Evolutionary conservation across 2,888 invertebrate species (phyloP).

Genomic region (Athalia rosae): DNA sequence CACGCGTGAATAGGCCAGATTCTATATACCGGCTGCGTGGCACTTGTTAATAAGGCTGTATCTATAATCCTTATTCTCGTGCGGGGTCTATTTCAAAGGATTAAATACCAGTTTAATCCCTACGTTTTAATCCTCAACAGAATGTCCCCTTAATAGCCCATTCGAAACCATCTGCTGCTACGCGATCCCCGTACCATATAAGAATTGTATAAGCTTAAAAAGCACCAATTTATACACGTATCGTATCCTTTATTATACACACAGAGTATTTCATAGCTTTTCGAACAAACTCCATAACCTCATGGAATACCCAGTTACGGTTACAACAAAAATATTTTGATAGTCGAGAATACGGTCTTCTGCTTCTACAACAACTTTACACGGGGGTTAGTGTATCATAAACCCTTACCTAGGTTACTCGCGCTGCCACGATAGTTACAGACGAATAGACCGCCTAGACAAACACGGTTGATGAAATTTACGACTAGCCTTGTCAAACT

Average conservation of each 20-base stretch:
- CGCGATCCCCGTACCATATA: background rate
- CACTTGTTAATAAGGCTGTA: slow-evolving; percentile 58
- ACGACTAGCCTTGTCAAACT: slow-evolving; percentile 40
- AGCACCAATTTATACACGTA: slow-evolving; percentile 42
- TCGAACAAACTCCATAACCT: slow-evolving; percentile 21
- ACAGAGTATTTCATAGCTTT: slow-evolving; percentile 4
- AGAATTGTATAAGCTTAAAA: slow-evolving; percentile 39
- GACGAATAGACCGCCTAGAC: slow-evolving; percentile 40
- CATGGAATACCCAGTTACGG: slow-evolving; percentile 3
- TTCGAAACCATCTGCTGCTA: slow-evolving; percentile 46
- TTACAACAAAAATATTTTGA: slow-evolving; percentile 45
- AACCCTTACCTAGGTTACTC: slow-evolving; percentile 38
- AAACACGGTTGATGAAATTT: slow-evolving; percentile 44
- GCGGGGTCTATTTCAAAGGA: slow-evolving; percentile 47
- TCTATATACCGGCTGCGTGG: slow-evolving; percentile 54
- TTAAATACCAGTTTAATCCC: slow-evolving; percentile 47
- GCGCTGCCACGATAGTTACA: slow-evolving; percentile 10
- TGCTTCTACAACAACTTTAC: slow-evolving; percentile 43
- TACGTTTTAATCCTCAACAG: slow-evolving; percentile 46
- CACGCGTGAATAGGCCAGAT: slow-evolving; percentile 17
- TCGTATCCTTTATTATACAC: background rate
- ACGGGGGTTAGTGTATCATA: slow-evolving; percentile 47
- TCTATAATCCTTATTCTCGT: slow-evolving; percentile 10
- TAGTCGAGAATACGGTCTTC: slow-evolving; percentile 31
- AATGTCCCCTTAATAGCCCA: slow-evolving; percentile 47